Conservation (phyloP, 2,797 vertebrate species). For the Dendrocincla fuliginosa region DNA sequence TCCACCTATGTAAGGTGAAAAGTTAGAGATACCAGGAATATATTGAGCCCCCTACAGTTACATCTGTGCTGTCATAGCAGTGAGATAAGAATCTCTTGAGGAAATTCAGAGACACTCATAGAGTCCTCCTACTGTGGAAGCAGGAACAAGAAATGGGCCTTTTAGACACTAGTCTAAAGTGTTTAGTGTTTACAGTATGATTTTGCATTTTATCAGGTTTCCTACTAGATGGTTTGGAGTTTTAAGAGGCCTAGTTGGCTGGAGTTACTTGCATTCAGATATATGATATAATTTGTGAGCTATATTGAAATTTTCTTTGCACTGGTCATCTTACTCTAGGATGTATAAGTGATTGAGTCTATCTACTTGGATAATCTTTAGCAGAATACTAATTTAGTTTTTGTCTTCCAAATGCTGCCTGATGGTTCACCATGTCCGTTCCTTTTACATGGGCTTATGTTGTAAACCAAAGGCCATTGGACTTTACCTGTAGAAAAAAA, state of each 20-base stretch:
- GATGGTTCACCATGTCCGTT: background rate
- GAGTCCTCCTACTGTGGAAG: background rate
- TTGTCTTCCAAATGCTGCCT: background rate
- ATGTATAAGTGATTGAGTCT: background rate
- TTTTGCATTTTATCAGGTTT: background rate
- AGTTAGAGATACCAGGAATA: background rate
- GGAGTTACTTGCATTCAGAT: background rate
- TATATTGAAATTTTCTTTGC: background rate
- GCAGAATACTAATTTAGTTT: background rate
- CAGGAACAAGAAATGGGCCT: background rate
- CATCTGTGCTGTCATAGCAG: background rate
- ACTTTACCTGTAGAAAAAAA: background rate
- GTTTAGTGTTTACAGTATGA: background rate
- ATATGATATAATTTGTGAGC: accelerated
- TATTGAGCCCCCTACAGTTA: background rate
- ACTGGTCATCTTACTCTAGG: background rate
- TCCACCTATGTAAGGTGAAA: background rate
- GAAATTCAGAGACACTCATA: background rate
- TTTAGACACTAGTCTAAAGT: background rate
- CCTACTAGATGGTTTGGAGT: background rate
- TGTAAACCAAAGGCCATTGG: background rate
- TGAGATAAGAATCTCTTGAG: background rate
- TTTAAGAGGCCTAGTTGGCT: background rate
- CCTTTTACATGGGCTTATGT: background rate
- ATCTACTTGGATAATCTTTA: background rate